Percentiles rank a stretch among this genome's conserved stretches.
Evolutionary conservation across 92 coral and sea anemone species (phyloP).

Genomic region (Epizoanthus stellaris): DNA sequence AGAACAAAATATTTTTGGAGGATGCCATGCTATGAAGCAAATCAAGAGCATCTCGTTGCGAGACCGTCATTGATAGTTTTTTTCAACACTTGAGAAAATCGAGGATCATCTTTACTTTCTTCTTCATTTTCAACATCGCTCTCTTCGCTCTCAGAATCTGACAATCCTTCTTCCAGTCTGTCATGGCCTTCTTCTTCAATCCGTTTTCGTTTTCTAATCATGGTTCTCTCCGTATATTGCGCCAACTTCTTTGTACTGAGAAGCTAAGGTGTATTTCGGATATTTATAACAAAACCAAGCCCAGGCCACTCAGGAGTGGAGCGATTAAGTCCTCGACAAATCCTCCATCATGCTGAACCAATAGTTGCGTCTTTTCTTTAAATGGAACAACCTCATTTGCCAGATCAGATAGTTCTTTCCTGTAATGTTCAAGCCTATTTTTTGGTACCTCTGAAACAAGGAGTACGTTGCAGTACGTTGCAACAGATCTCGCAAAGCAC

Average conservation of each 20-base stretch:
- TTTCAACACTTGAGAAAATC: not conserved
- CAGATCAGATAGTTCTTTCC: constrained; percentile 1
- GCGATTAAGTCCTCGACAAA: not conserved
- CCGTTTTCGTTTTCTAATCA: not conserved
- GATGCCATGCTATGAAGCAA: no score
- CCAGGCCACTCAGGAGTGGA: constrained; percentile 21
- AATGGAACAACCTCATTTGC: not conserved
- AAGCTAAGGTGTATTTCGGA: not conserved
- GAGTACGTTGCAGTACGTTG: not conserved
- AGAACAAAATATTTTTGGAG: no score
- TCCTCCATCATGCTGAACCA: not conserved
- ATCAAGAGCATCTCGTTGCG: no score
- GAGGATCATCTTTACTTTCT: not conserved
- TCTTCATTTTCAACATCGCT: no score
- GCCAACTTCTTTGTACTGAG: not conserved
- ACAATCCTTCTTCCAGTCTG: not conserved
- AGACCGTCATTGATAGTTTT: no score
- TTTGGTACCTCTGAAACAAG: not conserved
- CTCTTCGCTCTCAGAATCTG: not conserved
- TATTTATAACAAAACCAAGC: not conserved
- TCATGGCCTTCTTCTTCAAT: no score
- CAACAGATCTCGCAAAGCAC: constrained; percentile 4
- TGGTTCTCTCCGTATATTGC: no score
- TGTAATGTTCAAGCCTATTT: not conserved
- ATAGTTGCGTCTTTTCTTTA: not conserved